phyloP scores from a whole-genome alignment of 2,797 vertebrate genomes.

The Fistularia commersonii region DNA sequence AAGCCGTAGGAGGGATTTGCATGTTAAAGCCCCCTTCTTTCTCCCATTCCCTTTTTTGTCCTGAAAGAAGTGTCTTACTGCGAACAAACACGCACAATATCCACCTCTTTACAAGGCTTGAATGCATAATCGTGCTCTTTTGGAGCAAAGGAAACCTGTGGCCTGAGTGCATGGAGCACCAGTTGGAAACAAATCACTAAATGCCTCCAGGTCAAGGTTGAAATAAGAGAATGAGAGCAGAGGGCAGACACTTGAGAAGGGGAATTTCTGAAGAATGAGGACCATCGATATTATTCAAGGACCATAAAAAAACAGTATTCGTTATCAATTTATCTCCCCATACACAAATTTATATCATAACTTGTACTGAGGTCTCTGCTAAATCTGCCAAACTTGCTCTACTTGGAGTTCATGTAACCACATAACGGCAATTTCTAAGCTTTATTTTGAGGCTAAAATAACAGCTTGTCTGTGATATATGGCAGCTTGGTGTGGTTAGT shows the following conservation, averaged over 20 bases:
- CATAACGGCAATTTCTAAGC: not conserved
- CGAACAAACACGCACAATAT: slow-evolving; percentile 16
- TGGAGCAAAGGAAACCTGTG: slow-evolving; percentile 17
- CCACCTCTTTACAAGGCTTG: slow-evolving; percentile 28
- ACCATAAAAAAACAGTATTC: slow-evolving; percentile 19
- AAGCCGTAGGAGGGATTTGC: slow-evolving; percentile 53
- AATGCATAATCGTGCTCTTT: slow-evolving; percentile 34
- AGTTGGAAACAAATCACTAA: slow-evolving; percentile 29
- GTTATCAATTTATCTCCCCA: slow-evolving; percentile 30
- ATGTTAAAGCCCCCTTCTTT: slow-evolving; percentile 46
- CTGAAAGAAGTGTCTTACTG: slow-evolving; percentile 25
- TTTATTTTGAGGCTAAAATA: slow-evolving; percentile 18
- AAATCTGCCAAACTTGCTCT: slow-evolving; percentile 7
- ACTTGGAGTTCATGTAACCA: slow-evolving; percentile 3
- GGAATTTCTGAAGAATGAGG: slow-evolving; percentile 30
- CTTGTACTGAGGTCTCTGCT: slow-evolving; percentile 7
- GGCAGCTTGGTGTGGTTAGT: slow-evolving; percentile 30
- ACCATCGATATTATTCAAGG: slow-evolving; percentile 17
- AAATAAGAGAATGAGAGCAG: slow-evolving; percentile 32
- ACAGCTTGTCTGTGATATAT: slow-evolving; percentile 16
- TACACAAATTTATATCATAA: slow-evolving; percentile 7
- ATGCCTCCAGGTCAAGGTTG: slow-evolving; percentile 31
- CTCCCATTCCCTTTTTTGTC: slow-evolving; percentile 4
- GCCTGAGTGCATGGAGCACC: slow-evolving; percentile 26
- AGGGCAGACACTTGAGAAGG: slow-evolving; percentile 40